Evolutionary conservation across 2,888 invertebrate genomes (phyloP), one percentile per base, ranked within the genome.

Genomic region (Meiosimyza platycephala): DNA sequence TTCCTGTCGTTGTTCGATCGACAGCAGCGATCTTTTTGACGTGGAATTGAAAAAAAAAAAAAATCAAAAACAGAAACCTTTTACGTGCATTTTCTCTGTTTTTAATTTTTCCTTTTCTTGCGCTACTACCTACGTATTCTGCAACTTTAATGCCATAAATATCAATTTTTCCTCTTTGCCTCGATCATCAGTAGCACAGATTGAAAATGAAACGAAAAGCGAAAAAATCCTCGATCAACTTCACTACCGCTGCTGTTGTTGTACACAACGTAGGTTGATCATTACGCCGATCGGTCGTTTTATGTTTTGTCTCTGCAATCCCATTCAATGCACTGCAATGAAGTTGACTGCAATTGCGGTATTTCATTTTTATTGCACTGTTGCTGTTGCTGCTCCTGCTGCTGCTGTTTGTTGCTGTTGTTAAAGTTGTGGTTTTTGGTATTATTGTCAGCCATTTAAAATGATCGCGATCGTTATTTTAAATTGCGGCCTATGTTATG

Each of bases 101-200:
- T 40, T 48, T 75, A 67, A 74, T 77, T 57, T 69, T 59, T 65
- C 54, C 52, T 22, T 55, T 47, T 63, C 69, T 62, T 62, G 13
- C n/a, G 72, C 57, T 72, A 65, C 72, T 73, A 64, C 72, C 52
- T 54, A 71, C 72, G 74, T 67, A 40, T 72, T 74, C 74, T 55
- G 72, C 69, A 65, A 74, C 74, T 75, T 72, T 74, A 72, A 75
- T 76, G 73, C 67, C 76, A 75, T 76, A 78, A 78, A 78, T 78
- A 78, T 74, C 71, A 75, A 75, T 75, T 78, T 78, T 78, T 78
- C 78, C 70, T 59, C 18, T 28, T 74, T 74, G 75, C 76, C 75
- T 75, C 73, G 75, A 76, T 75, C 75, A 77, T 71, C 74, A 76
- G 28, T 62, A 22, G 16, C 51, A 51, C 47, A 72, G 60, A 59